Percentiles rank a stretch among this genome's conserved stretches.
Conservation (phyloP, 37 sponge, comb jelly and placozoan species). For the Aphrocallistes beatrix region DNA sequence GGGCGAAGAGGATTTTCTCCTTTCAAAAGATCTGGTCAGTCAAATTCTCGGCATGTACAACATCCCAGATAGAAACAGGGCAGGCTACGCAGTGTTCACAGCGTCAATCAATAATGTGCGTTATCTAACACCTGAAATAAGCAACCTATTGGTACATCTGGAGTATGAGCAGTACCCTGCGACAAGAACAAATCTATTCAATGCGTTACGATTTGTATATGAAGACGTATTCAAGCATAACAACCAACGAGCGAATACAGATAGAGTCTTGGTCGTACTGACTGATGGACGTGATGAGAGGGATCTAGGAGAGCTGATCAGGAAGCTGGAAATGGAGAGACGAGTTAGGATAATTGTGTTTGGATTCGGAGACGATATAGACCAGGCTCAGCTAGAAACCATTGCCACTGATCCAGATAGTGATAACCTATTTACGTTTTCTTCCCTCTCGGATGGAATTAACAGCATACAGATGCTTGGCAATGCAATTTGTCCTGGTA, state of each 20-base stretch:
- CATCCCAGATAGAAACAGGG: background rate
- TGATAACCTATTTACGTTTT: background rate
- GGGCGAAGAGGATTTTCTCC: background rate
- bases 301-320: background rate
- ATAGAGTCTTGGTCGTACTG: background rate
- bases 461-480: background rate
- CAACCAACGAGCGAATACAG: background rate
- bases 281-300: background rate
- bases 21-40: background rate
- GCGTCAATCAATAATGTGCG: background rate
- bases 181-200: background rate
- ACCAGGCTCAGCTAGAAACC: background rate
- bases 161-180: background rate
- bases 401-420: slow-evolving; percentile 13
- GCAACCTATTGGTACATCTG: background rate
- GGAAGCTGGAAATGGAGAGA: background rate
- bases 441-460: background rate
- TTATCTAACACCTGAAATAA: background rate
- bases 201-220: background rate
- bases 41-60: background rate
- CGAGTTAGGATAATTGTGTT: background rate
- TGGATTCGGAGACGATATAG: background rate
- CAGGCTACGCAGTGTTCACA: slow-evolving; percentile 2
- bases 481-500: slow-evolving; percentile 3
- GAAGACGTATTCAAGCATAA: background rate